These are phyloP conservation scores for Prosopocoilus inquinatus DNA, from an alignment of 2,888 invertebrate genomes.

Conservation along the genomic window DNA sequence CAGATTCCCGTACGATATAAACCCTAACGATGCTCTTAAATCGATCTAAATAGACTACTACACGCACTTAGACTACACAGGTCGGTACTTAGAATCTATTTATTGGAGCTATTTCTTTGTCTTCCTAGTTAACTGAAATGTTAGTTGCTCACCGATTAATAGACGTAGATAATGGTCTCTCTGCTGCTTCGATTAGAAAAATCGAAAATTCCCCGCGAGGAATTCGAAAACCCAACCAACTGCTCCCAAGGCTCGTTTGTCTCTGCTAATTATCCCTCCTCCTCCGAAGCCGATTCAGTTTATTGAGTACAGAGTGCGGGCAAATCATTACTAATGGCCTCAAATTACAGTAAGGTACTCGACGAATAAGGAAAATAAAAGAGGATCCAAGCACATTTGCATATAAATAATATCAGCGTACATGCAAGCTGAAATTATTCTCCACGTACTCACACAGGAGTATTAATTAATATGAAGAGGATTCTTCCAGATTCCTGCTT, in stretches of 20 bases:
- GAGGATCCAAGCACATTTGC: too few species aligned
- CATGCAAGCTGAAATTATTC: too few species aligned
- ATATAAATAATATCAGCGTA: too few species aligned
- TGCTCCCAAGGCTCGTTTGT: neutral
- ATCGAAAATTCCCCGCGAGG: neutral
- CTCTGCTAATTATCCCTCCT: neutral
- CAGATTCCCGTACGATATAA: conserved; percentile 41
- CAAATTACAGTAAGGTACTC: too few species aligned
- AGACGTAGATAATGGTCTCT: conserved; percentile 14
- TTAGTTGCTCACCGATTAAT: conserved; percentile 11
- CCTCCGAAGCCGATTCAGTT: too few species aligned
- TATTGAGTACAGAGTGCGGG: too few species aligned
- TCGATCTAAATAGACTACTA: conserved; percentile 38
- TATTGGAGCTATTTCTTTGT: conserved; percentile 23
- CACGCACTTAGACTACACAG: conserved; percentile 33
- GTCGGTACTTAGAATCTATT: conserved; percentile 23
- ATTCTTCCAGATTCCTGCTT: too few species aligned
- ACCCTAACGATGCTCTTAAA: conserved; percentile 46
- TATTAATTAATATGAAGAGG: too few species aligned
- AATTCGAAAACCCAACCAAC: neutral
- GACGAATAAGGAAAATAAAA: too few species aligned
- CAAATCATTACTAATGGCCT: too few species aligned
- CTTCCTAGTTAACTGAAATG: conserved; percentile 23
- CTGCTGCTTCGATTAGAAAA: neutral
- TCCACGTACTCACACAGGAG: too few species aligned